Percentiles rank a stretch among this genome's conserved stretches.
Conservation (phyloP, 2,113 vertebrate genomes). For the Coreoperca whiteheadi region DNA sequence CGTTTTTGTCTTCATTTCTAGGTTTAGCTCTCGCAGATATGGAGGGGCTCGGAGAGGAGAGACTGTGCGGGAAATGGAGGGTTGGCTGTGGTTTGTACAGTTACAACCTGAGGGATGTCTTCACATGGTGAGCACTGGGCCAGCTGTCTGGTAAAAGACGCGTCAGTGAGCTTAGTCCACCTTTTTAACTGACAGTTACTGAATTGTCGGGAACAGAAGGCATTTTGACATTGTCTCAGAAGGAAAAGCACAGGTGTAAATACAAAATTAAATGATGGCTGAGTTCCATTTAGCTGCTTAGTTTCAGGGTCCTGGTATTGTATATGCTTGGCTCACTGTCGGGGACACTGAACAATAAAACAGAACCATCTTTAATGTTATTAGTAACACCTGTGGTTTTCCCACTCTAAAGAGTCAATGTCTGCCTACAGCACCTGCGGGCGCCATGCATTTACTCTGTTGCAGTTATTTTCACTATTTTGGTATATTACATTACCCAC, state of each 20-base stretch:
- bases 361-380: neutral
- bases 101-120: conserved; percentile 69
- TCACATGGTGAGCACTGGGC: conserved; percentile 78
- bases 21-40: conserved; percentile 62
- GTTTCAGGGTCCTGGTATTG: no score
- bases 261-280: neutral
- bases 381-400: neutral
- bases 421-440: neutral
- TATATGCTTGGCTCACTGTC: neutral
- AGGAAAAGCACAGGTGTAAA: neutral
- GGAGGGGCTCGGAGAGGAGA: conserved; percentile 55
- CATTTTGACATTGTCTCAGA: neutral
- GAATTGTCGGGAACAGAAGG: neutral
- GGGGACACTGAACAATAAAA: neutral
- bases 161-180: neutral
- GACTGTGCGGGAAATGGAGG: conserved; percentile 56
- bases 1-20: neutral
- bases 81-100: conserved; percentile 50
- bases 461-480: no score
- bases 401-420: neutral
- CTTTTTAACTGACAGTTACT: neutral
- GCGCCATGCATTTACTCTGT: no score
- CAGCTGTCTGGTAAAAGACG: neutral
- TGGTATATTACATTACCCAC: neutral
- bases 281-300: neutral